Base-by-base conservation (phyloP, 1,140 invertebrate genomes). In the Babylonia areolata region DNA sequence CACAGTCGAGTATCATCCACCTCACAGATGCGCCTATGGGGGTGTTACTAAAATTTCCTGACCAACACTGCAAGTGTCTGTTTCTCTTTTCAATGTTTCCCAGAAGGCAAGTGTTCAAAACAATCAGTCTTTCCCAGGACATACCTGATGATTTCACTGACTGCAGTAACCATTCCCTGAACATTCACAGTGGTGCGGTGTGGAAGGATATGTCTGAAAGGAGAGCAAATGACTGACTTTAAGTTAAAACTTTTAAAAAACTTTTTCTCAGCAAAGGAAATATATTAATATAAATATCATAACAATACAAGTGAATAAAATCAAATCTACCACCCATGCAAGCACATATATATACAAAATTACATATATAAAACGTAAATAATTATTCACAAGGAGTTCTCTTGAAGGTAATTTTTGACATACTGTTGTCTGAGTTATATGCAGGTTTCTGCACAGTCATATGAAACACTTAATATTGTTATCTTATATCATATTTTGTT, bases 131-230 rank as follows among this genome's bases (percentile, higher is more conserved):
- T 3, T 37, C 20, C 35, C 37, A 40, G n/a, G n/a, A 35, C 3
- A 69, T 82, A 82, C 81, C 51, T 40, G 33, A 82, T 17, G 39
- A 82, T 82, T 31, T 82, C 81, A 28, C 81, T 82, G 81, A 82
- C 35, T 3, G 81, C 81, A 39, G 31, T 82, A 54, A 82, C 81
- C 9, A 31, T 82, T 20, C 81, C 81, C 35, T 69, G 37, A 28
- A 82, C 46, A 35, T 69, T 82, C 17, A 82, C 81, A 23, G 31
- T 69, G 64, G 58, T 69, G n/a, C 11, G 33, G 11, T 23, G 54
- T 6, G 81, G 81, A 40, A 82, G 81, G 3, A 64, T 35, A 69
- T 82, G 51, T 39, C 81, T 82, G 81, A 31, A 82, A 82, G 39
- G 23, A 12, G 23, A 64, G 5, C 58, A 77, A 77, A 73, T 35